Evolutionary conservation across 2,888 invertebrate genomes (phyloP).

Genomic region (Drosophila falleni): DNA sequence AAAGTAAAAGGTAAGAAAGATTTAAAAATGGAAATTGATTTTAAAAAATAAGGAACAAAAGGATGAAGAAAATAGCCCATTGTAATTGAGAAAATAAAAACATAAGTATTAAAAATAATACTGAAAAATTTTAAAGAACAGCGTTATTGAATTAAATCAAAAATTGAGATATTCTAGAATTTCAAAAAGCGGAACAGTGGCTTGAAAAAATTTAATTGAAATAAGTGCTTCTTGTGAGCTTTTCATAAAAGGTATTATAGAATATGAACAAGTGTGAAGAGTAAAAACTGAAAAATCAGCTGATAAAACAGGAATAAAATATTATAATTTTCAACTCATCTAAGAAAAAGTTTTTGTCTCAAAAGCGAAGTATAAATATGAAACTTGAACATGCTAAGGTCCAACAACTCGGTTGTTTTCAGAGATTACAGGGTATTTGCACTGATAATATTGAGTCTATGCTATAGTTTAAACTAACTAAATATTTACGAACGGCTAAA

Average conservation of each 20-base stretch:
- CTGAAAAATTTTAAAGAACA: not conserved
- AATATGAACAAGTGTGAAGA: too few species aligned
- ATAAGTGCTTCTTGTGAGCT: not conserved
- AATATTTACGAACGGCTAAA: slow-evolving; percentile 41
- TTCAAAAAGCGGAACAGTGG: too few species aligned
- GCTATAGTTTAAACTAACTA: slow-evolving; percentile 26
- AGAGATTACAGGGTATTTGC: slow-evolving; percentile 13
- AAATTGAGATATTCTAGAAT: too few species aligned
- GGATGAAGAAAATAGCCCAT: not conserved
- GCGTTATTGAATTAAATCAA: too few species aligned
- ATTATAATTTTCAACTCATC: too few species aligned
- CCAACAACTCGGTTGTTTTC: not conserved
- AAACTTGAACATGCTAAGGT: not conserved
- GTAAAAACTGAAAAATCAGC: too few species aligned
- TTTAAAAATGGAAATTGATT: too few species aligned
- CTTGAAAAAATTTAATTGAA: too few species aligned
- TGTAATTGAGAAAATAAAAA: too few species aligned
- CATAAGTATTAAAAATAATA: too few species aligned
- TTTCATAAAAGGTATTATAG: too few species aligned
- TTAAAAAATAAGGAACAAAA: not conserved
- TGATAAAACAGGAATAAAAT: too few species aligned
- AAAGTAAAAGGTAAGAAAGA: not conserved
- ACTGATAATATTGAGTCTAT: slow-evolving; percentile 1
- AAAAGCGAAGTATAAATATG: not conserved
- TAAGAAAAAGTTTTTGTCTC: not conserved